Percentiles rank a stretch among this genome's conserved stretches.
Conservation (phyloP, 2,797 vertebrate genomes). For the Crocidura indochinensis region DNA sequence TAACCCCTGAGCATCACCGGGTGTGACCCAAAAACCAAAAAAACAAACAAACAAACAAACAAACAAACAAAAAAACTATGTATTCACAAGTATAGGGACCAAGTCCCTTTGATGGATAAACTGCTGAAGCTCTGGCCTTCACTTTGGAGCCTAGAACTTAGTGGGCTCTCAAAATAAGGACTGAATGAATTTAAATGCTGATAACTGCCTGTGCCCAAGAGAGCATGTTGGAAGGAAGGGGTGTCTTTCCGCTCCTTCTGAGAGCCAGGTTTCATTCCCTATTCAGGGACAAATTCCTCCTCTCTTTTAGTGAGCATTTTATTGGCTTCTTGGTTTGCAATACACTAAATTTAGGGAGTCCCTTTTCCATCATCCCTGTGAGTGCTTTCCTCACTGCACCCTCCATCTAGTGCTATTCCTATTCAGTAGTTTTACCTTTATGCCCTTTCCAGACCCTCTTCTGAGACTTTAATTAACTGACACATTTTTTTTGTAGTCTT, state of each 20-base stretch:
- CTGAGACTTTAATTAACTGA: neutral
- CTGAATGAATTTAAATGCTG: neutral
- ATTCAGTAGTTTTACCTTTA: neutral
- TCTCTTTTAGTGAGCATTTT: neutral
- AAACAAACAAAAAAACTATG: too few relatives aligned
- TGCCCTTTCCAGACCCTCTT: neutral
- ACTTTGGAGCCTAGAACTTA: neutral
- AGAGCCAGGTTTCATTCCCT: neutral
- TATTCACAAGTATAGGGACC: neutral
- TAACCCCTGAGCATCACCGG: too few relatives aligned
- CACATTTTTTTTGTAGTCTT: neutral
- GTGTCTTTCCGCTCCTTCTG: too few relatives aligned
- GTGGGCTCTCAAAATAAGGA: neutral
- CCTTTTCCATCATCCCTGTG: too few relatives aligned
- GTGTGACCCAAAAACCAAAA: too few relatives aligned
- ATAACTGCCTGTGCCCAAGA: neutral
- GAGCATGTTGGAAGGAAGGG: neutral
- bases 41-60: too few relatives aligned
- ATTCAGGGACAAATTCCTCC: neutral
- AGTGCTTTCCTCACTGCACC: too few relatives aligned
- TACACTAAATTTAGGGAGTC: neutral
- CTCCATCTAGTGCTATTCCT: too few relatives aligned
- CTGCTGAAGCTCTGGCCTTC: neutral
- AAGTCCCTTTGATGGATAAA: neutral
- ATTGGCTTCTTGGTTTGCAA: neutral